Evolutionary conservation across 2,797 vertebrate species (phyloP), one percentile per base, ranked within the genome.

Genomic region (Pipistrellus kuhlii): DNA sequence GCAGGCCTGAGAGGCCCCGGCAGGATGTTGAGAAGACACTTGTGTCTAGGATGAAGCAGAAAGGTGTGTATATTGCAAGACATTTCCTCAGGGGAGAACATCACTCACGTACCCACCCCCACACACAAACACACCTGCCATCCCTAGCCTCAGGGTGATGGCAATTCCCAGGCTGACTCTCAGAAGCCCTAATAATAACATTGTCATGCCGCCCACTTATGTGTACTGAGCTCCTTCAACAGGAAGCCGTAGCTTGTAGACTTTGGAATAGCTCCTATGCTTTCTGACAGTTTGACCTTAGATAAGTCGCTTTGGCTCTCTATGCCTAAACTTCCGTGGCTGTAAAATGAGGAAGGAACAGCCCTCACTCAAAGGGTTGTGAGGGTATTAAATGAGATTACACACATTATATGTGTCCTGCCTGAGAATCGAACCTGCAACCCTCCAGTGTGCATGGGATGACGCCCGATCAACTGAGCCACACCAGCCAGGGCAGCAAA

Each of bases 21-120:
- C 97, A 97, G 96, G 97, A 97, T 92, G 68, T 86, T 9, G 71
- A 53, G 51, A 94, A 97, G 96, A 96, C 96, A n/a, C 8, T 38
- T 23, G 35, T 44, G 94, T 95, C 93, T 92, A 76, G 68, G 66
- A 64, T 55, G 77, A 91, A 77, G 46, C 77, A 55, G 82, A 66
- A 87, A 87, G 76, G 66, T 83, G 69, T 88, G 59, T 62, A 6
- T 4, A 23, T n/a, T 25, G n/a, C 51, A 93, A 80, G 71, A 53
- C 81, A 41, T 44, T 41, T 93, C 95, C 77, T 48, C 44, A 14
- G 69, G 85, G 57, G 23, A 85, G 25, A 85, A 53, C 21, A 91
- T 85, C 91, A 78, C 73, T 75, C 85, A 38, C 2, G 30, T 30
- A 17, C 12, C 32, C 3, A 7, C 13, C n/a, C 12, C 53, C 62